Conservation (phyloP, 2,797 vertebrate genomes). For the Tiaroga cobitis region DNA sequence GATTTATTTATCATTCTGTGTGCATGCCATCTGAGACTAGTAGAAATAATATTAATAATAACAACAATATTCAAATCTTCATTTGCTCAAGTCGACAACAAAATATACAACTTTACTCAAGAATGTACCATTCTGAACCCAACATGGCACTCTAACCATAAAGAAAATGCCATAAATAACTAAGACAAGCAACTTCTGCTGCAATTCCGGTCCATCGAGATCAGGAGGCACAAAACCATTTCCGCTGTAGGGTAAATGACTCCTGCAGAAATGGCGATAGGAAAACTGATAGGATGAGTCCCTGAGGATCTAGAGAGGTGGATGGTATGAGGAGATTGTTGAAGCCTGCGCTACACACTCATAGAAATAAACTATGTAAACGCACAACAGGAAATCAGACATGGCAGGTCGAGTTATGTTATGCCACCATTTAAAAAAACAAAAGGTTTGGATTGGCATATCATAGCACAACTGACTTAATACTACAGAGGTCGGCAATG, state of each 20-base stretch:
- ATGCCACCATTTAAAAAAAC: neutral
- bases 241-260: slow-evolving; percentile 28
- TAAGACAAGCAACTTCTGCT: neutral
- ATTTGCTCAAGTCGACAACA: neutral
- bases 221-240: slow-evolving; percentile 19
- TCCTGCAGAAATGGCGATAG: slow-evolving; percentile 14
- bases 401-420: neutral
- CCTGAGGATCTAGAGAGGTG: slow-evolving; percentile 35
- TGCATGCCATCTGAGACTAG: neutral
- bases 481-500: neutral
- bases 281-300: slow-evolving; percentile 39
- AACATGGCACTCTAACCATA: neutral
- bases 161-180: neutral
- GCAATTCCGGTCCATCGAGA: slow-evolving; percentile 37
- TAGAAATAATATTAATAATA: neutral
- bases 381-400: slow-evolving; percentile 7
- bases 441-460: slow-evolving; percentile 1
- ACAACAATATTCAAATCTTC: neutral
- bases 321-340: slow-evolving; percentile 23
- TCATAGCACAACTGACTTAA: neutral
- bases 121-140: neutral
- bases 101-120: neutral
- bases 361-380: slow-evolving; percentile 63
- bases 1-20: neutral
- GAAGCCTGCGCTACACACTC: neutral